A percentile compares a stretch with the other conserved stretches of the same genome.
These are phyloP conservation scores for Drosophila quasianomalipes DNA, from an alignment of 2,888 invertebrate species.

Conservation along the genomic window DNA sequence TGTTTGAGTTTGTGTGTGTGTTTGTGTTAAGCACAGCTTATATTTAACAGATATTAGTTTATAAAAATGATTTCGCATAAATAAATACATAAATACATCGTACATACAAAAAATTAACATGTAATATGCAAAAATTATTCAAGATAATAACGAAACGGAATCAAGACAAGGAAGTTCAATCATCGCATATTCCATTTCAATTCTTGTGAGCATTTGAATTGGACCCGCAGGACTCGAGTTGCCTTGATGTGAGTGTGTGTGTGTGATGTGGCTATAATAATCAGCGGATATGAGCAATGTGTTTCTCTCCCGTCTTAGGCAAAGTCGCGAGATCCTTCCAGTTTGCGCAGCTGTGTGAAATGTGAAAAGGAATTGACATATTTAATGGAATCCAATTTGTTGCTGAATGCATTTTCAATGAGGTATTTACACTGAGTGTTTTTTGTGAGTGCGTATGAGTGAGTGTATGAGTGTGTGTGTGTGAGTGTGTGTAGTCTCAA, in stretches of 20 bases:
- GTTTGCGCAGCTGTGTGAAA: constrained; percentile 75
- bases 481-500: constrained; percentile 40
- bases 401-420: background rate
- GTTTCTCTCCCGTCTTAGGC: constrained; percentile 45
- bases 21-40: constrained; percentile 65
- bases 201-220: constrained; percentile 47
- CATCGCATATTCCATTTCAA: constrained; percentile 10
- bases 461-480: constrained; percentile 10
- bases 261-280: background rate
- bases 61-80: constrained; percentile 62
- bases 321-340: constrained; percentile 77
- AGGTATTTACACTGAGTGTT: constrained; percentile 46
- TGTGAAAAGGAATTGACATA: constrained; percentile 29
- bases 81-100: constrained; percentile 69
- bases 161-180: constrained; percentile 14
- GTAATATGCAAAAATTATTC: constrained; percentile 53
- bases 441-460: constrained; percentile 26
- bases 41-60: constrained; percentile 58
- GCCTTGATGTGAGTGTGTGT: constrained; percentile 3
- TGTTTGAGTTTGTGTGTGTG: constrained; percentile 22
- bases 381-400: constrained; percentile 5
- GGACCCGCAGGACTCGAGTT: constrained; percentile 30
- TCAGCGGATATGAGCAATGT: constrained; percentile 3
- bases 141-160: constrained; percentile 52
- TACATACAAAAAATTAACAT: constrained; percentile 50